Evolutionary conservation across 2,113 vertebrate species (phyloP).

Genomic region (Orycteropus afer): DNA sequence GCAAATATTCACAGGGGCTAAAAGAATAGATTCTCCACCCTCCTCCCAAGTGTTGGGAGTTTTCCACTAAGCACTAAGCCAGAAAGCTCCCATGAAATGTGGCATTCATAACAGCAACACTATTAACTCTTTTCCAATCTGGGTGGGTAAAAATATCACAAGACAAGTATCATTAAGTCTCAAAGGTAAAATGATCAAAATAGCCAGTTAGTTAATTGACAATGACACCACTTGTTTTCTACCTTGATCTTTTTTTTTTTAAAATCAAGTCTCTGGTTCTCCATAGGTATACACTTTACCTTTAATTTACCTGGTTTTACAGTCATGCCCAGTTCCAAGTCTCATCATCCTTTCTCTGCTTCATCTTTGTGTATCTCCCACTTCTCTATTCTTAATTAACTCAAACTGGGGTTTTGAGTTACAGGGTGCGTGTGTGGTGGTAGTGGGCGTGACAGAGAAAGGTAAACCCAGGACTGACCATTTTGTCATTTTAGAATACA

Average conservation of each 20-base stretch:
- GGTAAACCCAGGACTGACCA: background rate
- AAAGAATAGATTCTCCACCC: background rate
- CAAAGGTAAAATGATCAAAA: slow-evolving; percentile 34
- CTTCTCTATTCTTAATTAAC: background rate
- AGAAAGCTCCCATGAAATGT: slow-evolving; percentile 49
- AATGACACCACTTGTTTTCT: slow-evolving; percentile 11
- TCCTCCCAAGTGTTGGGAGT: slow-evolving; percentile 23
- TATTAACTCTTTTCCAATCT: slow-evolving; percentile 17
- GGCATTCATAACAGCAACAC: slow-evolving; percentile 11
- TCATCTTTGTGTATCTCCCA: background rate
- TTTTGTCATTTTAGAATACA: slow-evolving; percentile 21
- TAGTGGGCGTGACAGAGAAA: background rate
- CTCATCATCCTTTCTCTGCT: background rate
- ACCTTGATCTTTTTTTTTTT: background rate
- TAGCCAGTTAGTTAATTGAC: slow-evolving; percentile 43
- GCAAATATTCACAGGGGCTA: background rate
- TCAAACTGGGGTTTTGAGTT: background rate
- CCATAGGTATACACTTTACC: background rate
- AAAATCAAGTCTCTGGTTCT: background rate
- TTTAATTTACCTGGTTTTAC: slow-evolving; percentile 32
- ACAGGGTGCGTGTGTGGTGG: background rate
- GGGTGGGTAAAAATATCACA: slow-evolving; percentile 40
- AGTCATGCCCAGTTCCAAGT: background rate
- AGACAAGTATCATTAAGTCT: background rate
- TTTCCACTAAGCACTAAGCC: slow-evolving; percentile 31